Evolutionary conservation across 2,113 vertebrate genomes (phyloP).

Genomic region (Laterallus jamaicensis): DNA sequence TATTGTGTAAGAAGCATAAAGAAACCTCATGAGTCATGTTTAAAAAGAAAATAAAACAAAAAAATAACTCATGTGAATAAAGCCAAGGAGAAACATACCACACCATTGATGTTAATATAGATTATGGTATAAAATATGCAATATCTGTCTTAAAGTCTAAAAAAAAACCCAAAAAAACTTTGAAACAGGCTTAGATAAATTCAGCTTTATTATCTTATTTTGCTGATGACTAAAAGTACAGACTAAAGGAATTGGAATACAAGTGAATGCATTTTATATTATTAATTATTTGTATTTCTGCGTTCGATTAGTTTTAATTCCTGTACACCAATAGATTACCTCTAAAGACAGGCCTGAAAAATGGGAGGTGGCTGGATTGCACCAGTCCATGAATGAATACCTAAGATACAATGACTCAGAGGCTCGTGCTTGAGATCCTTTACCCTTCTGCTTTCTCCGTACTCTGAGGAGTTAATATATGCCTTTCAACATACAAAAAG

Average conservation of each 20-base stretch:
- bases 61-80: neutral
- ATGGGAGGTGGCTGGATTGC: neutral
- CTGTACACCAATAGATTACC: neutral
- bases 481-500: neutral
- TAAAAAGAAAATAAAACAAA: neutral
- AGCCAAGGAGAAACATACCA: neutral
- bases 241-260: neutral
- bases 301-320: neutral
- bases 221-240: neutral
- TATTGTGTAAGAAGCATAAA: neutral
- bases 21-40: neutral
- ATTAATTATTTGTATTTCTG: neutral
- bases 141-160: no score
- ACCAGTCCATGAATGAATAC: neutral
- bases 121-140: neutral
- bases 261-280: neutral
- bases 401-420: neutral
- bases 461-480: neutral
- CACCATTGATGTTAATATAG: neutral
- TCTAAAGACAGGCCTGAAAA: neutral
- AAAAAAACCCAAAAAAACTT: neutral
- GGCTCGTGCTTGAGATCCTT: neutral
- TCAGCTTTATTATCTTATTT: neutral
- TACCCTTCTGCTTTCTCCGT: neutral
- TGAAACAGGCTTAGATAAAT: neutral